phyloP scores from a whole-genome alignment of 2,113 vertebrate species.

The Microcebus ravelobensis region DNA sequence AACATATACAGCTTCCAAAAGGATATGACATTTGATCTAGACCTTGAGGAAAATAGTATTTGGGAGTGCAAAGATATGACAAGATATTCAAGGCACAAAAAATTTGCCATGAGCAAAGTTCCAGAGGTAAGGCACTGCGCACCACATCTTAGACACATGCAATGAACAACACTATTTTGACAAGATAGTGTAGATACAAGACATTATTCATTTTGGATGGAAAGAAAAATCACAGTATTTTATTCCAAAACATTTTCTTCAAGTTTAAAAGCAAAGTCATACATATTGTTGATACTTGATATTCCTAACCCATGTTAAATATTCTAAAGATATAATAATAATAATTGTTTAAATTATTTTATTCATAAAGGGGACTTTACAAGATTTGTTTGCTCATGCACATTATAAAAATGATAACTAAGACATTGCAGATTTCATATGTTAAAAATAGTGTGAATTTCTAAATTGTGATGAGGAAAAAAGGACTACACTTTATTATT shows the following conservation, averaged over 20 bases:
- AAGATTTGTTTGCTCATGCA: neutral
- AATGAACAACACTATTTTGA: neutral
- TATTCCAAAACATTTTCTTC: neutral
- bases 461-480: neutral
- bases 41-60: neutral
- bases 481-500: neutral
- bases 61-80: neutral
- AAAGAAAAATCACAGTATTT: neutral
- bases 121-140: neutral
- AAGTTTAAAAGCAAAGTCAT: neutral
- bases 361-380: neutral
- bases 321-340: neutral
- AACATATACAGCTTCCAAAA: neutral
- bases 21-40: neutral
- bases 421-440: neutral
- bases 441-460: neutral
- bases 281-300: neutral
- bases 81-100: neutral
- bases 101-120: neutral
- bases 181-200: neutral
- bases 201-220: neutral
- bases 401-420: neutral
- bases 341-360: neutral
- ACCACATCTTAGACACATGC: fast-evolving
- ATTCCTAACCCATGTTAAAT: neutral